Evolutionary conservation across 2,888 invertebrate genomes (phyloP).

Genomic region (Drosophila paramelanica): DNA sequence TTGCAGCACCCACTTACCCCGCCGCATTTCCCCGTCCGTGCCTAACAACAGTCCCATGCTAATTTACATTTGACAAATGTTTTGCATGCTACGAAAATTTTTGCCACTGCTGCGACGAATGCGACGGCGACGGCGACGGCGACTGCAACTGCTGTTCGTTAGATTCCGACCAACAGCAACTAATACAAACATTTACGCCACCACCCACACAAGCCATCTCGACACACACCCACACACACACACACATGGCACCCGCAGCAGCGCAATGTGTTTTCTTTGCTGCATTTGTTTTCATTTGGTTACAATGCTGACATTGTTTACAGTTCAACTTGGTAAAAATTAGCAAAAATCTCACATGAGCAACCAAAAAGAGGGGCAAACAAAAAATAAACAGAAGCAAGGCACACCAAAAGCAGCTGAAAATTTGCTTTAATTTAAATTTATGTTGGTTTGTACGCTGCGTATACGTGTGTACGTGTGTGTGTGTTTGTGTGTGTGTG

Average conservation of each 20-base stretch:
- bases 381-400: slow-evolving; percentile 17
- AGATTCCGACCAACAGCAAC: slow-evolving; percentile 51
- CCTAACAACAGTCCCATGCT: slow-evolving; percentile 57
- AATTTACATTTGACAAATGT: slow-evolving; percentile 83
- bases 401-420: slow-evolving; percentile 23
- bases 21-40: slow-evolving; percentile 2
- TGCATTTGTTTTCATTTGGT: slow-evolving; percentile 81
- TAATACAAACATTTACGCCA: slow-evolving; percentile 38
- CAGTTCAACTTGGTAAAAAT: slow-evolving; percentile 78
- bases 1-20: slow-evolving; percentile 1
- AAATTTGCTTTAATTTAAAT: slow-evolving; percentile 67
- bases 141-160: slow-evolving; percentile 71
- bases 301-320: slow-evolving; percentile 77
- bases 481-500: slow-evolving; percentile 14
- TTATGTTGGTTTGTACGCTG: slow-evolving; percentile 39
- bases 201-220: not conserved
- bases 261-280: slow-evolving; percentile 73
- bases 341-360: slow-evolving; percentile 71
- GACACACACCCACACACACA: slow-evolving; percentile 6
- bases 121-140: slow-evolving; percentile 48
- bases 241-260: slow-evolving; percentile 42
- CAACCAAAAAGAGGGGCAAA: slow-evolving; percentile 20
- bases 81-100: slow-evolving; percentile 77
- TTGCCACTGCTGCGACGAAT: slow-evolving; percentile 64
- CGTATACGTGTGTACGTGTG: slow-evolving; percentile 7